Percentiles rank a stretch among this genome's conserved stretches.
These are phyloP conservation scores for Achroia grisella DNA, from an alignment of 1,140 invertebrate species.

Conservation along the genomic window DNA sequence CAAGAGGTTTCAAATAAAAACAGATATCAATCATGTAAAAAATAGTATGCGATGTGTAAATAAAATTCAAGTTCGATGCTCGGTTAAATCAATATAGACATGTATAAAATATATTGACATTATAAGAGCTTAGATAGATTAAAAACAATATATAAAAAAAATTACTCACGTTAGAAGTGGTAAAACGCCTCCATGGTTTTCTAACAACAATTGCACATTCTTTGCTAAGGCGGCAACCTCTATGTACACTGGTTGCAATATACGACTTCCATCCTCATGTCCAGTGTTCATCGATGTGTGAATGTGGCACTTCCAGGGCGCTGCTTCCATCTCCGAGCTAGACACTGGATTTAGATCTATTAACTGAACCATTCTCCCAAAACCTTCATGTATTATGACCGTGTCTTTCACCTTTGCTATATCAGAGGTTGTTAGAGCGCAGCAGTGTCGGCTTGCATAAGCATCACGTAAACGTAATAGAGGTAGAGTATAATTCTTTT, in stretches of 20 bases:
- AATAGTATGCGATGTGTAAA: too few species aligned
- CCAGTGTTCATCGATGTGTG: slow-evolving; percentile 71
- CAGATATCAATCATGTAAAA: too few species aligned
- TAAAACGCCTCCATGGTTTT: slow-evolving; percentile 52
- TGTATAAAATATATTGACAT: too few species aligned
- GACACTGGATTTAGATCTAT: slow-evolving; percentile 52
- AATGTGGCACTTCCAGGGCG: slow-evolving; percentile 73
- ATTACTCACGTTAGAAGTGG: slow-evolving; percentile 48
- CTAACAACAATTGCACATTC: slow-evolving; percentile 79
- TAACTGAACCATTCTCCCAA: slow-evolving; percentile 80
- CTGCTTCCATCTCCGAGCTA: slow-evolving; percentile 50
- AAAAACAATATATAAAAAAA: too few species aligned
- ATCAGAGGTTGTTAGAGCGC: slow-evolving; percentile 84
- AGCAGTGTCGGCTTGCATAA: slow-evolving; percentile 86
- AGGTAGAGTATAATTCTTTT: slow-evolving; percentile 82
- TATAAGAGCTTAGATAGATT: too few species aligned
- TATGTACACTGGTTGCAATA: slow-evolving; percentile 80
- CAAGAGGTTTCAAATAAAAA: too few species aligned
- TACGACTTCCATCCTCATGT: slow-evolving; percentile 79
- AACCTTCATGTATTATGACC: slow-evolving; percentile 55
- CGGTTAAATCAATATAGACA: too few species aligned
- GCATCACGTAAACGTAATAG: slow-evolving; percentile 88
- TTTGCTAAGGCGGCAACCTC: slow-evolving; percentile 78
- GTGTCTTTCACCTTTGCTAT: slow-evolving; percentile 85
- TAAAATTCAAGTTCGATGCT: too few species aligned